Percentiles rank a stretch among this genome's conserved stretches.
These are phyloP conservation scores for Malacoctenus gilli DNA, from an alignment of 2,797 vertebrate species.

Conservation along the genomic window DNA sequence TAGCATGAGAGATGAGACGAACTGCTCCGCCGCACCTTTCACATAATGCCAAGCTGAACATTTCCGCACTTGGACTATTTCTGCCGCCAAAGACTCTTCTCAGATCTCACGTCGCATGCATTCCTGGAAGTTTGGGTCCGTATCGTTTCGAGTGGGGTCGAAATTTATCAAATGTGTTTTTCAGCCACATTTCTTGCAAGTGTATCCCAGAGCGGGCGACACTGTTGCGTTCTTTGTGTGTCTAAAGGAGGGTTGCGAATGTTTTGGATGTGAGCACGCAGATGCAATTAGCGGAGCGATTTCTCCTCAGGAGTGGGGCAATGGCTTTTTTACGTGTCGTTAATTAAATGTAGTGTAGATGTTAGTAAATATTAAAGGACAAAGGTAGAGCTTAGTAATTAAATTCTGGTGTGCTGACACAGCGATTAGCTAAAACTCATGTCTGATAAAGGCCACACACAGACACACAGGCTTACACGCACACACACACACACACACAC, in stretches of 20 bases:
- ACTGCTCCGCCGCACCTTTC: conserved; percentile 67
- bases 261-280: conserved; percentile 45
- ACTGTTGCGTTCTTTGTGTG: conserved; percentile 15
- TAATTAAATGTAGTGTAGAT: conserved; percentile 77
- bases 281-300: conserved; percentile 58
- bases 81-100: no score
- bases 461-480: conserved; percentile 61
- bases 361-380: conserved; percentile 82
- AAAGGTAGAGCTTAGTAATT: conserved; percentile 81
- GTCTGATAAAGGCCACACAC: conserved; percentile 79
- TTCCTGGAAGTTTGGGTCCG: conserved; percentile 2
- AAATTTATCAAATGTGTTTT: conserved; percentile 16
- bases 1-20: conserved; percentile 66
- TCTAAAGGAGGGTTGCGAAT: conserved; percentile 8
- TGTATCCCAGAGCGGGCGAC: background rate
- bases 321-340: conserved; percentile 58
- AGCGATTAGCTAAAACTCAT: conserved; percentile 74
- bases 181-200: conserved; percentile 20
- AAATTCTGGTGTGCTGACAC: conserved; percentile 78
- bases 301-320: conserved; percentile 45
- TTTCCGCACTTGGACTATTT: conserved; percentile 60
- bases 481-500: conserved; percentile 67
- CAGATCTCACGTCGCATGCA: conserved; percentile 9
- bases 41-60: conserved; percentile 70
- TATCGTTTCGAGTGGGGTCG: background rate